phyloP scores from a whole-genome alignment of 2,888 invertebrate species.

The Campopleginae sp. region DNA sequence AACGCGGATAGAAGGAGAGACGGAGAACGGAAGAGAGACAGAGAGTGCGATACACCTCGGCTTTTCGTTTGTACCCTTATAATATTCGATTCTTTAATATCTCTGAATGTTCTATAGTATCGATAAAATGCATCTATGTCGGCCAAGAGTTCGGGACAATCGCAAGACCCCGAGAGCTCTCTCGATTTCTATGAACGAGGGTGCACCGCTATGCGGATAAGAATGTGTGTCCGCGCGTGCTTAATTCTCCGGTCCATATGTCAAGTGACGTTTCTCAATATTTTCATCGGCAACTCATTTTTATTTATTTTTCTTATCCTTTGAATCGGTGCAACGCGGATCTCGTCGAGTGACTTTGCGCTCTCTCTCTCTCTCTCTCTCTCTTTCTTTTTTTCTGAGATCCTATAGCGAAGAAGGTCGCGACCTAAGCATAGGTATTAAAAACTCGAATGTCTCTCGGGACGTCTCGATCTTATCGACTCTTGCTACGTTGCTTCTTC shows the following conservation, averaged over 20 bases:
- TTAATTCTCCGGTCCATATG: constrained; percentile 49
- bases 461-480: constrained; percentile 67
- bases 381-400: constrained; percentile 10
- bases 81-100: background rate
- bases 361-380: constrained; percentile 29
- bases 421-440: constrained; percentile 69
- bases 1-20: constrained; percentile 38
- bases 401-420: constrained; percentile 63
- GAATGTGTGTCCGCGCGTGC: background rate
- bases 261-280: constrained; percentile 35
- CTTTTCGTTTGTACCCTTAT: background rate
- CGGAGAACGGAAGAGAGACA: background rate
- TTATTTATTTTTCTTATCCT: constrained; percentile 38
- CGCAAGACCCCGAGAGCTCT: constrained; percentile 23
- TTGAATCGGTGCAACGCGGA: constrained; percentile 51
- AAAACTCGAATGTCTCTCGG: constrained; percentile 73
- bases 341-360: constrained; percentile 58
- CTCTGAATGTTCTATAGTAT: constrained; percentile 23
- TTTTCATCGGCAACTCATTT: constrained; percentile 27
- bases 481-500: constrained; percentile 58
- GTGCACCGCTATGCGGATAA: background rate
- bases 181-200: constrained; percentile 11
- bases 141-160: constrained; percentile 36
- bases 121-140: constrained; percentile 33
- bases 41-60: no score